phyloP scores from a whole-genome alignment of 2,797 vertebrate genomes.

The Urosaurus nigricauda region DNA sequence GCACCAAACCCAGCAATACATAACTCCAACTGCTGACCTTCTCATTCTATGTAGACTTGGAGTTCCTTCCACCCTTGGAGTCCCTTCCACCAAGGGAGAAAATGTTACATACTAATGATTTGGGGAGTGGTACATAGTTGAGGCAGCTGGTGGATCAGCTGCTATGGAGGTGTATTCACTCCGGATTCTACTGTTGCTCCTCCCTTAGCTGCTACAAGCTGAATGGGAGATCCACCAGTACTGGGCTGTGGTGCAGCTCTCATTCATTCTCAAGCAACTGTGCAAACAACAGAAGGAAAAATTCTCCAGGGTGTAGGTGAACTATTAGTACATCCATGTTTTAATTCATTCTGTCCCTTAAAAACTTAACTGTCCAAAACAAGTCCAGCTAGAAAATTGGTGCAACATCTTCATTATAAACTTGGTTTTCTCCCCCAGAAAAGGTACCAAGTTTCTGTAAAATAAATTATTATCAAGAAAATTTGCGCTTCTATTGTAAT shows the following conservation, averaged over 20 bases:
- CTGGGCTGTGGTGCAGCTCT: too few species aligned
- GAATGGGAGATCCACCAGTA: too few species aligned
- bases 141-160: too few species aligned
- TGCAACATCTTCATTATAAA: background rate
- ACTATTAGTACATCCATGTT: background rate
- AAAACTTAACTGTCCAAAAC: background rate
- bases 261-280: too few species aligned
- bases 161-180: too few species aligned
- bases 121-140: too few species aligned
- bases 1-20: background rate
- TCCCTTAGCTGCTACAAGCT: too few species aligned
- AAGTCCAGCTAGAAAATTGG: background rate
- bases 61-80: background rate
- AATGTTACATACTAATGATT: too few species aligned
- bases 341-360: background rate
- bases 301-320: too few species aligned
- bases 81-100: background rate
- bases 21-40: background rate
- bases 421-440: background rate
- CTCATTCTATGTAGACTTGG: background rate
- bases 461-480: slow-evolving; percentile 17
- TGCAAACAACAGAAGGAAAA: too few species aligned
- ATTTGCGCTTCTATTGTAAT: background rate
- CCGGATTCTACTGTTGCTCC: too few species aligned
- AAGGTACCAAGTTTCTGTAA: background rate